A percentile compares a stretch with the other conserved stretches of the same genome.
phyloP scores from a whole-genome alignment of 2,113 vertebrate genomes.

The Podiceps cristatus region DNA sequence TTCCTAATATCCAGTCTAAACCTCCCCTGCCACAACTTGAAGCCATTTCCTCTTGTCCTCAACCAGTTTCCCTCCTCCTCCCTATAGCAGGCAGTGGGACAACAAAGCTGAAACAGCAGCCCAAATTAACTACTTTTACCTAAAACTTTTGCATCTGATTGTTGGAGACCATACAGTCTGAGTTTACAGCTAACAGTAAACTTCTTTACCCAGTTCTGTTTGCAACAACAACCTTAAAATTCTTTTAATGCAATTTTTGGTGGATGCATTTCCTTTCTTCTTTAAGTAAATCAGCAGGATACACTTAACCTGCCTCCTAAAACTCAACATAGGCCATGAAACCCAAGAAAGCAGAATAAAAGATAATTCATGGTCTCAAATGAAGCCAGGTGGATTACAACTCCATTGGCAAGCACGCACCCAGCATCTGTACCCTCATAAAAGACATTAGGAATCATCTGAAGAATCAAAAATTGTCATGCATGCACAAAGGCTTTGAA shows the following conservation, averaged over 20 bases:
- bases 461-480: neutral
- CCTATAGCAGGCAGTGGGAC: neutral
- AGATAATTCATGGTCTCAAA: conserved; percentile 18
- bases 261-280: conserved; percentile 25
- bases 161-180: conserved; percentile 7
- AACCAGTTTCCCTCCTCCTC: neutral
- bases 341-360: neutral
- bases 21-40: too few relatives aligned
- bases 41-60: too few relatives aligned
- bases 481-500: neutral
- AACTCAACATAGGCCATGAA: conserved; percentile 37
- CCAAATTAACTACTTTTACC: neutral
- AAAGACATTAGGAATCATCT: neutral
- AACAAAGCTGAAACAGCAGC: neutral
- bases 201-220: neutral
- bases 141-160: neutral
- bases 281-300: conserved; percentile 6
- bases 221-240: conserved; percentile 5
- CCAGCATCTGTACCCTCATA: neutral
- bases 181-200: conserved; percentile 42
- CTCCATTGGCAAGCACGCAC: neutral
- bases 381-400: conserved; percentile 30
- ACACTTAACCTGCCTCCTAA: conserved; percentile 4
- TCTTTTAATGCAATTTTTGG: neutral
- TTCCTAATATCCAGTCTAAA: too few relatives aligned